Base-by-base conservation (phyloP, 2,888 invertebrate genomes). In the Dilophus febrilis region DNA sequence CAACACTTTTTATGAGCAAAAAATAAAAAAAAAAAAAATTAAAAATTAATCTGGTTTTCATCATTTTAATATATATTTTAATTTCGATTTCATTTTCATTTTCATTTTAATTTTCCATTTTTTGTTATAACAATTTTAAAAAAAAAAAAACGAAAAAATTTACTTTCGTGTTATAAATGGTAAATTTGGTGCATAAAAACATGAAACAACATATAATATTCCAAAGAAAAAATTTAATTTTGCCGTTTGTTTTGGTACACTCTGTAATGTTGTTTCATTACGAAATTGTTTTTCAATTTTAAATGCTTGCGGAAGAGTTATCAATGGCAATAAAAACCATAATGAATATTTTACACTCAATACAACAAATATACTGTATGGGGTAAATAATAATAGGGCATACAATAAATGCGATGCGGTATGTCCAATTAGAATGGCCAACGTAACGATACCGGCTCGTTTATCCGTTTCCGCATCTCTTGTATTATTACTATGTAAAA, bases 401-500 rank as follows among this genome's bases (percentile, higher is more conserved):
- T 88, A 94, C 18, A 94, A 66, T 45, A 91, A 74, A 61, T 91
- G 88, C 6, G 94, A 92, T 45, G 84, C 82, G 30, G 87, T 87
- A 53, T 78, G 79, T 17, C 94, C 94, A 47, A 94, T 79, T 40
- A 92, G 64, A 54, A 94, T 92, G n/a, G 94, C 91, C 51, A 94
- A 64, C 13, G 94, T 95, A 1, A 94, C 88, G 52, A 92, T 91
- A 45, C 91, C 91, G 36, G 86, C 92, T 56, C 75, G 76, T 45
- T 77, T 73, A 55, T 94, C 94, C 43, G 77, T 77, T 53, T 88
- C 87, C 48, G 85, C 72, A 64, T 94, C 92, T 48, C 92, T 72
- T 1, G 91, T 88, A 57, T 95, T 94, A 58, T 94, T 95, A 53
- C 88, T 85, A 57, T 94, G 94, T 42, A 95, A 66, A 53, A 94